A percentile compares a stretch with the other conserved stretches of the same genome.
Conservation (phyloP, 2,797 vertebrate genomes). For the Enteromius afrohamiltoni region DNA sequence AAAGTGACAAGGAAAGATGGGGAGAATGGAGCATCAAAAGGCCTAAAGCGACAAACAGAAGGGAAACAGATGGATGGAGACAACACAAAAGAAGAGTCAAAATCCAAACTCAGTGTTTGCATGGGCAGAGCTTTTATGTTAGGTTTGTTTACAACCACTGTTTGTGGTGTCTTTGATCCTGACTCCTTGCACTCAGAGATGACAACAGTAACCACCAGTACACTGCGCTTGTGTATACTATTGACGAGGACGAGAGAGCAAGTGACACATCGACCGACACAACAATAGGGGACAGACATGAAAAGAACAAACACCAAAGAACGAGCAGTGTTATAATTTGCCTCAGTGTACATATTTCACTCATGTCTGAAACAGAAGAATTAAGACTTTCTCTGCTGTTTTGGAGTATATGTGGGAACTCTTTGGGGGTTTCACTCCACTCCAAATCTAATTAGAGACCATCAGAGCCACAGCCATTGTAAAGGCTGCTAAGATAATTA, state of each 20-base stretch:
- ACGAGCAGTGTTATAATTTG: neutral
- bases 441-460: slow-evolving; percentile 57
- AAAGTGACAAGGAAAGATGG: neutral
- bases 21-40: slow-evolving; percentile 35
- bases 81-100: slow-evolving; percentile 3
- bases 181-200: slow-evolving; percentile 30
- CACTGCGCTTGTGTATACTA: slow-evolving; percentile 1
- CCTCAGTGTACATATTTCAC: neutral
- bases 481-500: slow-evolving; percentile 52
- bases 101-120: slow-evolving; percentile 3
- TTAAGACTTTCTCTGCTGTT: neutral
- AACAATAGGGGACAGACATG: neutral
- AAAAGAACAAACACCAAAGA: slow-evolving; percentile 11
- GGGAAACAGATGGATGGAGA: slow-evolving; percentile 59
- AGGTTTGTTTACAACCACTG: slow-evolving; percentile 40
- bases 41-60: slow-evolving; percentile 40
- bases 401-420: neutral
- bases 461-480: slow-evolving; percentile 48
- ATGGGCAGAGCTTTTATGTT: slow-evolving; percentile 21
- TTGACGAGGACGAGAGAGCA: slow-evolving; percentile 18
- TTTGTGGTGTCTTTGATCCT: slow-evolving; percentile 39
- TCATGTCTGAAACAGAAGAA: neutral
- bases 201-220: slow-evolving; percentile 40
- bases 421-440: slow-evolving; percentile 33
- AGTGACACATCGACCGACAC: neutral